A percentile compares a stretch with the other conserved stretches of the same genome.
Conservation (phyloP, 2,888 invertebrate species). For the Mellilla xanthometata region DNA sequence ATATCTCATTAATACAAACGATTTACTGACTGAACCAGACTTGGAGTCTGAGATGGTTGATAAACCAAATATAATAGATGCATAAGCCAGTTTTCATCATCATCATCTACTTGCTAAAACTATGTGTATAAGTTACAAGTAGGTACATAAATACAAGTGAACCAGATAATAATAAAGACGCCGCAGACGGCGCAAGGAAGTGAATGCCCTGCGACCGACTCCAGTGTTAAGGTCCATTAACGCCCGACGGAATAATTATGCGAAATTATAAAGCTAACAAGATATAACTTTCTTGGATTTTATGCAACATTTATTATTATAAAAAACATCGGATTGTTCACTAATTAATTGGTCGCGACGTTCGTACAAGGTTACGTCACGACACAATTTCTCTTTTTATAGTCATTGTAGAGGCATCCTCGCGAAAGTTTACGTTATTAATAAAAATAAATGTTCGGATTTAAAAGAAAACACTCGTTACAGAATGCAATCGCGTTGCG, state of each 20-base stretch:
- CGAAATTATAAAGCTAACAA: slow-evolving; percentile 10
- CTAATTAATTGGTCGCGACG: slow-evolving; percentile 22
- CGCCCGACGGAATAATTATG: slow-evolving; percentile 10
- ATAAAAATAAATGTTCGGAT: slow-evolving; percentile 31
- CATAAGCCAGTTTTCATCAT: too few species aligned
- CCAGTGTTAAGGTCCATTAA: slow-evolving; percentile 13
- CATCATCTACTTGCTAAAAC: too few species aligned
- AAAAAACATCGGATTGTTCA: slow-evolving; percentile 21
- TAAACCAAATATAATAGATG: too few species aligned
- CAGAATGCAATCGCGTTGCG: slow-evolving; percentile 36
- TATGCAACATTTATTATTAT: slow-evolving; percentile 5
- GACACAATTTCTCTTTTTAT: slow-evolving; percentile 41
- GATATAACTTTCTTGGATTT: slow-evolving; percentile 13
- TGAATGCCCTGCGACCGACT: slow-evolving; percentile 6
- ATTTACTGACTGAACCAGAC: too few species aligned
- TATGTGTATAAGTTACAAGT: too few species aligned
- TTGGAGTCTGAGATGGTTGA: too few species aligned
- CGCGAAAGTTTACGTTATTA: slow-evolving; percentile 39
- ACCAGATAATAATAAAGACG: too few species aligned
- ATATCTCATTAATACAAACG: too few species aligned
- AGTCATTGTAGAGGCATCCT: slow-evolving; percentile 28
- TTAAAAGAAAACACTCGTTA: slow-evolving; percentile 23
- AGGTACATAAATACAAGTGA: too few species aligned
- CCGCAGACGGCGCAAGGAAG: slow-evolving; percentile 8
- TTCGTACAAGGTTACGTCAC: slow-evolving; percentile 37